Percentiles rank a stretch among this genome's conserved stretches.
Evolutionary conservation across 1,140 invertebrate species (phyloP).

Genomic region (Microplitis mediator): DNA sequence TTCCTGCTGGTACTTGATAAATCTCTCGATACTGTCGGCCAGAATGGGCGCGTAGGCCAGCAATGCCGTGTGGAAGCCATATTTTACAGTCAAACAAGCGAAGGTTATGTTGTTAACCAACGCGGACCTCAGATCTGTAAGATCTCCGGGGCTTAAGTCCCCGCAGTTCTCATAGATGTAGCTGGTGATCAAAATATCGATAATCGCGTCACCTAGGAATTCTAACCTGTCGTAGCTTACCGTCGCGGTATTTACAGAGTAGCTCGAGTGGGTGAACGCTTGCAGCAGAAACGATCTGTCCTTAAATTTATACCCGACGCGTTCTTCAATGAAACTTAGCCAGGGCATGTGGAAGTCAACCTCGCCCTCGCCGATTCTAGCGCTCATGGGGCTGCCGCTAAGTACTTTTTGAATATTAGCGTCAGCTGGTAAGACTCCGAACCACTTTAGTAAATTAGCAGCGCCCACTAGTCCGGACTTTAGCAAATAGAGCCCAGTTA

Average conservation of each 20-base stretch:
- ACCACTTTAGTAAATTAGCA: slow-evolving; percentile 74
- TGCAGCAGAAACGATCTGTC: slow-evolving; percentile 68
- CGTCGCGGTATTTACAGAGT: slow-evolving; percentile 82
- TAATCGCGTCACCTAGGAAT: slow-evolving; percentile 93
- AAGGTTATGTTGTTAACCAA: slow-evolving; percentile 96
- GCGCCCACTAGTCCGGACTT: slow-evolving; percentile 64
- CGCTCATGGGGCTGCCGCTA: slow-evolving; percentile 35
- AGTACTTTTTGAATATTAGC: slow-evolving; percentile 55
- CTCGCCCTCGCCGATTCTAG: slow-evolving; percentile 50
- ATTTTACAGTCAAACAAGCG: slow-evolving; percentile 85
- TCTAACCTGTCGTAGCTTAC: slow-evolving; percentile 93
- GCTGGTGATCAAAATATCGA: slow-evolving; percentile 89
- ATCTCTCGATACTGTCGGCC: slow-evolving; percentile 74
- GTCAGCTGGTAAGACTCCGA: slow-evolving; percentile 68
- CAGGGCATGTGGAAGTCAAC: slow-evolving; percentile 58
- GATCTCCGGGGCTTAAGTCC: slow-evolving; percentile 76
- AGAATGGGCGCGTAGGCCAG: slow-evolving; percentile 69
- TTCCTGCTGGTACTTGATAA: slow-evolving; percentile 80
- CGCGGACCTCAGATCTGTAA: slow-evolving; percentile 91
- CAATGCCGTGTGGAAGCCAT: slow-evolving; percentile 78
- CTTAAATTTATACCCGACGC: slow-evolving; percentile 71
- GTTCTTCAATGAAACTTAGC: slow-evolving; percentile 65
- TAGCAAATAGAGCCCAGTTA: slow-evolving; percentile 79
- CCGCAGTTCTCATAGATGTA: slow-evolving; percentile 80
- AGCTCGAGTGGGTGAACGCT: slow-evolving; percentile 93